These are phyloP conservation scores for Helicoverpa assulta DNA, from an alignment of 2,888 invertebrate genomes.

Conservation along the genomic window DNA sequence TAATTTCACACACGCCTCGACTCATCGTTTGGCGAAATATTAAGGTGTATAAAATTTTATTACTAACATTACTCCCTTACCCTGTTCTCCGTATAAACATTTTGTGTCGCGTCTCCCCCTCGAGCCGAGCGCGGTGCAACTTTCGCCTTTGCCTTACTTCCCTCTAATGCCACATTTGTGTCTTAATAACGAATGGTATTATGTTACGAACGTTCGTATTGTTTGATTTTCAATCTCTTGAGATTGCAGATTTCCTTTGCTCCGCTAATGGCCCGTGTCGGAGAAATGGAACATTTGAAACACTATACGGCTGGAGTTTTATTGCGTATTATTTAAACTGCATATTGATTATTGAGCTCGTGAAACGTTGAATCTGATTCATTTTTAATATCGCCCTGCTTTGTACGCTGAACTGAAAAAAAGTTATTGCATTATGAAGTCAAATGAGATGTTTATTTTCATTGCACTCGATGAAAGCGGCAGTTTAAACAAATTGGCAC, in stretches of 20 bases:
- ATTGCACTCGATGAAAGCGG: slow-evolving; percentile 75
- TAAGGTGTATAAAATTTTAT: slow-evolving; percentile 90
- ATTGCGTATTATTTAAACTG: slow-evolving; percentile 78
- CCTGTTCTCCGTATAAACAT: slow-evolving; percentile 85
- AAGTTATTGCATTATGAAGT: slow-evolving; percentile 78
- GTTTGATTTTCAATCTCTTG: slow-evolving; percentile 87
- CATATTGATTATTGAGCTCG: slow-evolving; percentile 73
- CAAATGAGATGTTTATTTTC: slow-evolving; percentile 83
- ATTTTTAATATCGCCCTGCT: slow-evolving; percentile 71
- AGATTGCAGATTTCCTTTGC: slow-evolving; percentile 81
- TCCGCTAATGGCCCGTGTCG: slow-evolving; percentile 79
- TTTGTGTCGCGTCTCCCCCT: slow-evolving; percentile 79
- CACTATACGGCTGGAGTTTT: slow-evolving; percentile 73
- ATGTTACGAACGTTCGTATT: slow-evolving; percentile 82
- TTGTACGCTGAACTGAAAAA: slow-evolving; percentile 69
- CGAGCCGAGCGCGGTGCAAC: slow-evolving; percentile 66
- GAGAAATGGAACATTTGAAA: slow-evolving; percentile 78
- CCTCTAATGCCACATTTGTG: slow-evolving; percentile 87
- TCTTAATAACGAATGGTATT: slow-evolving; percentile 87
- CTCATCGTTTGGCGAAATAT: slow-evolving; percentile 88
- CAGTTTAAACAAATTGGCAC: slow-evolving; percentile 70
- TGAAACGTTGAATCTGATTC: slow-evolving; percentile 63
- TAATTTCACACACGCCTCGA: slow-evolving; percentile 87
- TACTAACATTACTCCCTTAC: slow-evolving; percentile 86
- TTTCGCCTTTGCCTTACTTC: slow-evolving; percentile 80